Base-by-base conservation (phyloP, 1,140 invertebrate genomes). In the Lanistes nyassanus region DNA sequence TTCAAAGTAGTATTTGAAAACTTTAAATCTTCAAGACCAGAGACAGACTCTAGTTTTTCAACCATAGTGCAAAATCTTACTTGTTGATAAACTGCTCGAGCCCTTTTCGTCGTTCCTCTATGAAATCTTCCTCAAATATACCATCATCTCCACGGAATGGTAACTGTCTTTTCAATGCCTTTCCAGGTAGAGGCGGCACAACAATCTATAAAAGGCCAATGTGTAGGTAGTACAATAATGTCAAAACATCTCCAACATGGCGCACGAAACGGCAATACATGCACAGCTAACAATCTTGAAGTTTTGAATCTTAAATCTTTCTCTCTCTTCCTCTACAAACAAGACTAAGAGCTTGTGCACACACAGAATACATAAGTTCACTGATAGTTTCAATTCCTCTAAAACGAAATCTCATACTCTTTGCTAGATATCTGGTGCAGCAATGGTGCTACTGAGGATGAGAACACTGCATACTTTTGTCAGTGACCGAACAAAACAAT, bases 111-210 rank as follows among this genome's bases (percentile, higher is more conserved):
- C 98, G 93, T 82, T 99, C 97, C 91, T 99, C 98, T 86, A 99
- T 99, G 90, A 99, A 99, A 85, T 98, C 97, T 89, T 99, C 98
- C 90, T 99, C 98, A 91, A 98, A 99, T 84, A 99, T 98, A 67
- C 98, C 98, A 92, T 99, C 98, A 89, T 99, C 98, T 16, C 94
- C 94, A 85, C 98, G 92, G 90, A 99, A 99, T 60, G 98, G 98
- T 89, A 99, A 92, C 89, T 99, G 98, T 88, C 97, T 92, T 91
- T 99, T 99, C 93, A 98, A 95, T 29, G 98, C 97, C 92, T 99
- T 99, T 11, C 97, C 97, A 34, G 98, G 98, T 80, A 99, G 91
- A 39, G 96, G 93, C 73, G 98, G 98, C 42, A 99, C 98, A 56
- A 99, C 97, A 92, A 99, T 99, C 96, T 97, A 70, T 39, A 73